Evolutionary conservation across 2,113 vertebrate species (phyloP).

Genomic region (Halcyon senegalensis): DNA sequence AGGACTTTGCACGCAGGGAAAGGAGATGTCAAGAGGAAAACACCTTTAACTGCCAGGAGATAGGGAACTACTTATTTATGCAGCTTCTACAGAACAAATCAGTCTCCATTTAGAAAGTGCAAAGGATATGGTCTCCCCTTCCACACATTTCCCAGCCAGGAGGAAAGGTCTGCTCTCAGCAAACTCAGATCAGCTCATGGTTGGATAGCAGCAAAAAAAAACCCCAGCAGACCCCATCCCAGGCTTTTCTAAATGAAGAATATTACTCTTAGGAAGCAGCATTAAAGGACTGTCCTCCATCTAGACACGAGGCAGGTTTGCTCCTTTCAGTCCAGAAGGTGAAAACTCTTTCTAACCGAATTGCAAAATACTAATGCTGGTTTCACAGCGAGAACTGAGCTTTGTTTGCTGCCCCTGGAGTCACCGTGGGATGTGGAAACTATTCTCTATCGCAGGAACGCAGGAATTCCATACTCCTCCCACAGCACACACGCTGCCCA

Average conservation of each 20-base stretch:
- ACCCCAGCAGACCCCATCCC: background rate
- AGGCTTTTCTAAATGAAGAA: background rate
- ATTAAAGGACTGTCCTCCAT: background rate
- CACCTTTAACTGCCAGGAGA: background rate
- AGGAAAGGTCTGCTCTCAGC: background rate
- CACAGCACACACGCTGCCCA: background rate
- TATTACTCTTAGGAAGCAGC: background rate
- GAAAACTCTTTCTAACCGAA: background rate
- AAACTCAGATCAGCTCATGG: background rate
- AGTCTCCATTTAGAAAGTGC: background rate
- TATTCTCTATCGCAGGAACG: background rate
- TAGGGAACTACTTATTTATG: background rate
- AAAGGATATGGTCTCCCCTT: background rate
- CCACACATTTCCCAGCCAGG: background rate
- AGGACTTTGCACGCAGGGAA: background rate
- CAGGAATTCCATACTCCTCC: conserved; percentile 61
- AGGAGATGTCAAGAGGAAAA: background rate
- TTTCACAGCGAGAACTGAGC: background rate
- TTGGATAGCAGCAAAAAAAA: background rate
- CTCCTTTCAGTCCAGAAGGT: background rate
- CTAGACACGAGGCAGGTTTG: rapidly evolving
- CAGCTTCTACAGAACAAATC: background rate
- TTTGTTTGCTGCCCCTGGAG: conserved; percentile 21
- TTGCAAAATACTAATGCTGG: rapidly evolving
- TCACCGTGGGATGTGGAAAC: conserved; percentile 54